Evolutionary conservation across 2,888 invertebrate species (phyloP).

Genomic region (Meiosimyza decipiens): DNA sequence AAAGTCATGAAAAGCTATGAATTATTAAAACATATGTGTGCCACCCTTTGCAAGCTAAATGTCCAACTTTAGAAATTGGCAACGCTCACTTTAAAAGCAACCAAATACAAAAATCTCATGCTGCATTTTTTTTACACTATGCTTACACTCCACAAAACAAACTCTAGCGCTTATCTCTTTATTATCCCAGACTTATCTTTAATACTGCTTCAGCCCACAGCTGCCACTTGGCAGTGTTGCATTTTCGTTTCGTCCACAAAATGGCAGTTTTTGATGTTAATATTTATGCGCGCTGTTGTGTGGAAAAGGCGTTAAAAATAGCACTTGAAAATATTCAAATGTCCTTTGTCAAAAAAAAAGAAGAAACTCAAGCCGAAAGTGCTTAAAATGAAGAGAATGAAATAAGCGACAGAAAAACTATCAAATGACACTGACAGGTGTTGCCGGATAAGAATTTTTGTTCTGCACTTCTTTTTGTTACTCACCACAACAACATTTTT

Average conservation of each 20-base stretch:
- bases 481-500: background rate
- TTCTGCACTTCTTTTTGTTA: background rate
- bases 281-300: background rate
- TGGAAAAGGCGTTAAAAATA: slow-evolving; percentile 6
- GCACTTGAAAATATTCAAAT: slow-evolving; percentile 12
- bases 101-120: too few species aligned
- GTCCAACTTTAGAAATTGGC: too few species aligned
- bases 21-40: too few species aligned
- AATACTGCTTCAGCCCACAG: background rate
- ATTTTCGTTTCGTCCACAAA: background rate
- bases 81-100: too few species aligned
- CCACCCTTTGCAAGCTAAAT: too few species aligned
- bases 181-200: background rate
- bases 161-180: too few species aligned
- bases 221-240: background rate
- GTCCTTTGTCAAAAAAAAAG: background rate
- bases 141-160: too few species aligned
- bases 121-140: too few species aligned
- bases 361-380: background rate
- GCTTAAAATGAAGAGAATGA: background rate
- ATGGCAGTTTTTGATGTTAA: background rate
- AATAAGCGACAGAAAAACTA: background rate
- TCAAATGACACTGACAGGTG: background rate
- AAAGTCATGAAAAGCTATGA: too few species aligned
- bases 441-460: background rate